Evolutionary conservation across 1,140 invertebrate species (phyloP).

Genomic region (Glossosoma conforme): DNA sequence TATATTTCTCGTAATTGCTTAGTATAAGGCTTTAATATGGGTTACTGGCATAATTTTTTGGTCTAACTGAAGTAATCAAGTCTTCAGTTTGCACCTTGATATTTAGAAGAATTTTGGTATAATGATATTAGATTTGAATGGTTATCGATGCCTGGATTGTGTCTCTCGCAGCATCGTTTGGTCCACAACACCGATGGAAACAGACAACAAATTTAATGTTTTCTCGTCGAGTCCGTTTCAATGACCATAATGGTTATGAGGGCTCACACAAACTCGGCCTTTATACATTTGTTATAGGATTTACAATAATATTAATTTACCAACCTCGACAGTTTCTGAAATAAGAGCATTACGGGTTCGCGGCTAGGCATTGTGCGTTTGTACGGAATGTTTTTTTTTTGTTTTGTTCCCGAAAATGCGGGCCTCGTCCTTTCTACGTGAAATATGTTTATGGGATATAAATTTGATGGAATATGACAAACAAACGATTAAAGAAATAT

Average conservation of each 20-base stretch:
- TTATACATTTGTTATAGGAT: conserved; percentile 25
- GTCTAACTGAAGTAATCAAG: no score
- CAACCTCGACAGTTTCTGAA: conserved; percentile 13
- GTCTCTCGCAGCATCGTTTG: not conserved
- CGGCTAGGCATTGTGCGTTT: no score
- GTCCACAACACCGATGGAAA: conserved; percentile 22
- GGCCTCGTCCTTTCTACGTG: conserved; percentile 16
- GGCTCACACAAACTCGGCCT: conserved; percentile 29
- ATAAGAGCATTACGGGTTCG: conserved; percentile 22
- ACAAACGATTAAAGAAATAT: no score
- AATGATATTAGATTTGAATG: no score
- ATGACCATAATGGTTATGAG: conserved; percentile 28
- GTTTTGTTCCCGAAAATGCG: conserved; percentile 29
- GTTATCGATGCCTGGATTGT: not conserved
- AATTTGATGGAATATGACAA: conserved; percentile 21
- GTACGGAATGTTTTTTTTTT: no score
- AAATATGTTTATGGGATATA: conserved; percentile 30
- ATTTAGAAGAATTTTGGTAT: no score
- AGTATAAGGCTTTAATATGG: no score
- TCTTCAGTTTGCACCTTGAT: no score
- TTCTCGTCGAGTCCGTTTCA: conserved; percentile 27
- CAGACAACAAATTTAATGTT: conserved; percentile 27
- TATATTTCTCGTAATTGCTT: no score
- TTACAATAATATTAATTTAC: conserved; percentile 29
- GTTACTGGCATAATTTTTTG: no score